Percentiles rank a stretch among this genome's conserved stretches.
Conservation (phyloP, 53 echinoderm and acorn worm genomes). For the Luidia sarsii region DNA sequence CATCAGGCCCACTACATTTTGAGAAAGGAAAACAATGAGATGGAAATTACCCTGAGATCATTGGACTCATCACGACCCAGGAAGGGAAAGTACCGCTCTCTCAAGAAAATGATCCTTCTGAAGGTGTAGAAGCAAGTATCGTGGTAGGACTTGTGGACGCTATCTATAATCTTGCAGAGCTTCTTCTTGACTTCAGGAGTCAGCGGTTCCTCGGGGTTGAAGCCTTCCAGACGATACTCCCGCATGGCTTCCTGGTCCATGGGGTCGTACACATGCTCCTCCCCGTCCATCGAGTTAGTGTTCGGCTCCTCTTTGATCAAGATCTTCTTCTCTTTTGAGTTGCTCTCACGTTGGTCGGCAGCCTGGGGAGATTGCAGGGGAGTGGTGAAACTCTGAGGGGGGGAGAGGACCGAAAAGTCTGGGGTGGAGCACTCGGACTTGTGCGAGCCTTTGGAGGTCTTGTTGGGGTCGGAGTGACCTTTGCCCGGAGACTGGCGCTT, state of each 20-base stretch:
- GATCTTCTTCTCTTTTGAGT: slow-evolving; percentile 52
- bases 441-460: slow-evolving; percentile 65
- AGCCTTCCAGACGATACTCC: slow-evolving; percentile 60
- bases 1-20: no score
- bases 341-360: slow-evolving; percentile 47
- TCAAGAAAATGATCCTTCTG: slow-evolving; percentile 83
- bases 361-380: slow-evolving; percentile 61
- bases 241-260: slow-evolving; percentile 12
- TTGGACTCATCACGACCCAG: slow-evolving; percentile 80
- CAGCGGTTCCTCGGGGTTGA: slow-evolving; percentile 89
- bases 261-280: neutral
- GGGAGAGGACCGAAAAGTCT: slow-evolving; percentile 79
- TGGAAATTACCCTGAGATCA: slow-evolving; percentile 65
- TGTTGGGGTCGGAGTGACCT: slow-evolving; percentile 80
- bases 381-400: slow-evolving; percentile 59
- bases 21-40: no score
- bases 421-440: slow-evolving; percentile 66
- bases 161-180: slow-evolving; percentile 75
- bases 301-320: slow-evolving; percentile 60
- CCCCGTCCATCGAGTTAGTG: slow-evolving; percentile 47
- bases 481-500: slow-evolving; percentile 70
- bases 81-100: slow-evolving; percentile 82
- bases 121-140: slow-evolving; percentile 98
- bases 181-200: slow-evolving; percentile 83
- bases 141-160: slow-evolving; percentile 93